Conservation (phyloP, 2,888 invertebrate species). For the Cosmopolites sordidus region DNA sequence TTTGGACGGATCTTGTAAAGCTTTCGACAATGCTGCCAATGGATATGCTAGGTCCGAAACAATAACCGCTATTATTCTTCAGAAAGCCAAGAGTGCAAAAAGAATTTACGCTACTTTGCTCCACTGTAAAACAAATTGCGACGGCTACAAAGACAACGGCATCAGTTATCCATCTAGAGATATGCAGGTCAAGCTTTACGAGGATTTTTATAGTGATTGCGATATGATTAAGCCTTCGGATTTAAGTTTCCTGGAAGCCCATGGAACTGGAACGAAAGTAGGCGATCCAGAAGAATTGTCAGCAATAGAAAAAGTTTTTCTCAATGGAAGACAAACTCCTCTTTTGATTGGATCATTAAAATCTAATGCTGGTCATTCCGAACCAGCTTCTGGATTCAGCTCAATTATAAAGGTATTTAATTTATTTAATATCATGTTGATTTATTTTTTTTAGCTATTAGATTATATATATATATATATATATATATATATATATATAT, state of each 20-base stretch:
- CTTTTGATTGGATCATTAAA: conserved; percentile 88
- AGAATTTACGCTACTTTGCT: conserved; percentile 34
- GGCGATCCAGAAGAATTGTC: conserved; percentile 91
- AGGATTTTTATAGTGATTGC: conserved; percentile 65
- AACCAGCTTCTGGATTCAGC: conserved; percentile 79
- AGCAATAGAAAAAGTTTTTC: conserved; percentile 77
- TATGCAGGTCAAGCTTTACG: conserved; percentile 58
- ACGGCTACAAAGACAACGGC: conserved; percentile 40
- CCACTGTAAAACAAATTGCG: conserved; percentile 24
- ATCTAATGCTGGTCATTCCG: conserved; percentile 91
- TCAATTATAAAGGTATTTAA: conserved; percentile 73
- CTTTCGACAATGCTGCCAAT: conserved; percentile 79
- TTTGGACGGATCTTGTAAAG: conserved; percentile 80
- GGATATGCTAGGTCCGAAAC: conserved; percentile 85
- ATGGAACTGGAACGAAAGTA: conserved; percentile 74
- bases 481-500: too few species aligned
- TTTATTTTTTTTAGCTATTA: too few species aligned
- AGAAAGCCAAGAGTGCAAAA: conserved; percentile 56
- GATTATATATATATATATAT: too few species aligned
- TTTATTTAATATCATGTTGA: too few species aligned
- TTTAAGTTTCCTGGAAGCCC: conserved; percentile 81
- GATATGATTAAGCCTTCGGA: conserved; percentile 60
- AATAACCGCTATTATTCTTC: conserved; percentile 65
- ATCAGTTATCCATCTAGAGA: conserved; percentile 47
- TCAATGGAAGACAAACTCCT: conserved; percentile 61